Conservation (phyloP, 1,140 invertebrate genomes). For the Nasonia longicornis region DNA sequence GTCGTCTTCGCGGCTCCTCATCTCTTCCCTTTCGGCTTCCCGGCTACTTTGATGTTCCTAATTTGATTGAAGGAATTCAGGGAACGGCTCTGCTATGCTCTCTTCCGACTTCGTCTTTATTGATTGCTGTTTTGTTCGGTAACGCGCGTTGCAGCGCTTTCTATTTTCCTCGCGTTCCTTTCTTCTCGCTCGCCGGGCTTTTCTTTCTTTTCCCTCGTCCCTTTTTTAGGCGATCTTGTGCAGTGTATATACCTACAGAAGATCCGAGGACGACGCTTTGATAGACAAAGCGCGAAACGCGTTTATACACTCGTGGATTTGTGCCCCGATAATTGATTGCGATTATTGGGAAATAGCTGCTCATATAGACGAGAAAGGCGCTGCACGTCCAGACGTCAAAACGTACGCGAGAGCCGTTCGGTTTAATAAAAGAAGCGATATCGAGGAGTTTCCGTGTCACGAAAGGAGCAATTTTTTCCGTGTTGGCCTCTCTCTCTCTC, state of each 20-base stretch:
- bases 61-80: constrained; percentile 70
- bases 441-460: constrained; percentile 25
- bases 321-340: background rate
- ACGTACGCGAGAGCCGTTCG: background rate
- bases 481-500: background rate
- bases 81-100: constrained; percentile 57
- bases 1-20: constrained; percentile 42
- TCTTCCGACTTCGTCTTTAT: constrained; percentile 66
- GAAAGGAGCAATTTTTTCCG: constrained; percentile 36
- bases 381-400: constrained; percentile 2
- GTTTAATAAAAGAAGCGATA: constrained; percentile 41
- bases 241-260: too few relatives aligned
- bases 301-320: background rate
- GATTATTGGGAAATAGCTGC: background rate
- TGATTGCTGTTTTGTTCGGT: constrained; percentile 67
- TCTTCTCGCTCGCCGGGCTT: background rate
- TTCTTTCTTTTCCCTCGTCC: background rate
- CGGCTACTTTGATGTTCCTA: constrained; percentile 69
- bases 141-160: constrained; percentile 41
- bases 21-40: constrained; percentile 60
- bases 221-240: background rate
- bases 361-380: background rate
- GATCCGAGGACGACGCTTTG: background rate
- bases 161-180: constrained; percentile 29
- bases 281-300: background rate